Evolutionary conservation across 2,797 vertebrate genomes (phyloP).

Genomic region (Gambusia yucatana): DNA sequence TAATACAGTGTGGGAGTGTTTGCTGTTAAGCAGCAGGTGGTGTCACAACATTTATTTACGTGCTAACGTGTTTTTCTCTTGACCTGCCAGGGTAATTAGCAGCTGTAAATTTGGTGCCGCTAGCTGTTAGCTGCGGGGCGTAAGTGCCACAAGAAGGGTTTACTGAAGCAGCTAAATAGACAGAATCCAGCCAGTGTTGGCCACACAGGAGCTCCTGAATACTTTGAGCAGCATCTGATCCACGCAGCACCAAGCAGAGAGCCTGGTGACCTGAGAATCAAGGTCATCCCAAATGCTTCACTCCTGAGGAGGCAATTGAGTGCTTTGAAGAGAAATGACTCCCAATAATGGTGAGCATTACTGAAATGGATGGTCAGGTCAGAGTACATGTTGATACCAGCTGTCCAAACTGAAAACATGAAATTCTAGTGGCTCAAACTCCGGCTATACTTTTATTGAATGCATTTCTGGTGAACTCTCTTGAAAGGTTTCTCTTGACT

Average conservation of each 20-base stretch:
- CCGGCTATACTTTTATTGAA: not conserved
- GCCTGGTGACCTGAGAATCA: conserved; percentile 4
- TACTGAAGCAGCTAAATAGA: conserved; percentile 40
- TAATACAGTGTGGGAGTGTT: conserved; percentile 22
- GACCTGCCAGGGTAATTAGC: conserved; percentile 49
- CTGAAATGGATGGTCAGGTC: conserved; percentile 28
- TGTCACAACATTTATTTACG: conserved; percentile 33
- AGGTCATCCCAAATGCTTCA: conserved; percentile 26
- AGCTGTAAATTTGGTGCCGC: conserved; percentile 34
- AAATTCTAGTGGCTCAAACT: not conserved
- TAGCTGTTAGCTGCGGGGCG: conserved; percentile 40
- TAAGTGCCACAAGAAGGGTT: conserved; percentile 27
- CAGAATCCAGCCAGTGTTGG: conserved; percentile 7
- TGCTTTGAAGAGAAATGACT: conserved; percentile 22
- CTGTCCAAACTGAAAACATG: conserved; percentile 13
- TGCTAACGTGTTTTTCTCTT: conserved; percentile 41
- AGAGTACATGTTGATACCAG: conserved; percentile 10
- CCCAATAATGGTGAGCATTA: conserved; percentile 19
- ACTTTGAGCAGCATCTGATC: conserved; percentile 24
- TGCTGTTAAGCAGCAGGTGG: conserved; percentile 52
- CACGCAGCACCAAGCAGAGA: conserved; percentile 14
- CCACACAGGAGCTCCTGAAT: conserved; percentile 18
- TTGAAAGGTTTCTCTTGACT: not conserved
- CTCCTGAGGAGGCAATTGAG: conserved; percentile 14
- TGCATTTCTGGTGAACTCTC: not conserved